A percentile compares a stretch with the other conserved stretches of the same genome.
phyloP scores from a whole-genome alignment of 2,888 invertebrate genomes.

The Apodemia zela region DNA sequence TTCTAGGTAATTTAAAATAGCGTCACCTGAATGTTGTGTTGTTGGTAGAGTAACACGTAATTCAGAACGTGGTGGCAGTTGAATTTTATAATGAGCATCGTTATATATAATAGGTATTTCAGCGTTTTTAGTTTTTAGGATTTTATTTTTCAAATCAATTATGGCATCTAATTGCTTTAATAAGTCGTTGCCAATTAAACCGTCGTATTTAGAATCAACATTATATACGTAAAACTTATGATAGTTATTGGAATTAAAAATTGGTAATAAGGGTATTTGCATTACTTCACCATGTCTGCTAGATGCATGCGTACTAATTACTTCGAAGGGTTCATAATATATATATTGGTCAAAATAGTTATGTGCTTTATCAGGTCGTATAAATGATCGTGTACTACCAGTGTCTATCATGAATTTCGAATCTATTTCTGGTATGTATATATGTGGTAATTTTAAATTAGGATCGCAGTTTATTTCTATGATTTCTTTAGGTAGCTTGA shows the following conservation, averaged over 20 bases:
- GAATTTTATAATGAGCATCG: slow-evolving; percentile 2
- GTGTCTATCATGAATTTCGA: slow-evolving; percentile 29
- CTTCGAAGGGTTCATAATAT: neutral
- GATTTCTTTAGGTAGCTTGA: slow-evolving; percentile 9
- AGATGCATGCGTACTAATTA: too few relatives aligned
- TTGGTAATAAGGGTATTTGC: too few relatives aligned
- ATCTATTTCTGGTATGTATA: slow-evolving; percentile 27
- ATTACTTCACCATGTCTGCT: too few relatives aligned
- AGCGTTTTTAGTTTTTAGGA: slow-evolving; percentile 20
- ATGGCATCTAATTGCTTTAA: too few relatives aligned
- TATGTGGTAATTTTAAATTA: slow-evolving; percentile 26
- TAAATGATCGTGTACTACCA: slow-evolving; percentile 24
- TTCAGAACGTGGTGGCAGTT: slow-evolving; percentile 21
- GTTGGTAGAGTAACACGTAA: slow-evolving; percentile 20
- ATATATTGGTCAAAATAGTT: neutral
- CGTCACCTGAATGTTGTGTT: slow-evolving; percentile 20
- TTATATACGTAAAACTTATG: too few relatives aligned
- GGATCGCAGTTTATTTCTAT: slow-evolving; percentile 7
- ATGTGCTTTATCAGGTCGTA: neutral
- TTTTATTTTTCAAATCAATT: slow-evolving; percentile 24
- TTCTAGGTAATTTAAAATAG: slow-evolving; percentile 23
- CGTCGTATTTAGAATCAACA: too few relatives aligned
- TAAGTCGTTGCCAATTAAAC: too few relatives aligned
- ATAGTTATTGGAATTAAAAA: too few relatives aligned
- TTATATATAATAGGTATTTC: slow-evolving; percentile 23